phyloP scores from a whole-genome alignment of 1,140 invertebrate genomes.

The Phthorimaea operculella region DNA sequence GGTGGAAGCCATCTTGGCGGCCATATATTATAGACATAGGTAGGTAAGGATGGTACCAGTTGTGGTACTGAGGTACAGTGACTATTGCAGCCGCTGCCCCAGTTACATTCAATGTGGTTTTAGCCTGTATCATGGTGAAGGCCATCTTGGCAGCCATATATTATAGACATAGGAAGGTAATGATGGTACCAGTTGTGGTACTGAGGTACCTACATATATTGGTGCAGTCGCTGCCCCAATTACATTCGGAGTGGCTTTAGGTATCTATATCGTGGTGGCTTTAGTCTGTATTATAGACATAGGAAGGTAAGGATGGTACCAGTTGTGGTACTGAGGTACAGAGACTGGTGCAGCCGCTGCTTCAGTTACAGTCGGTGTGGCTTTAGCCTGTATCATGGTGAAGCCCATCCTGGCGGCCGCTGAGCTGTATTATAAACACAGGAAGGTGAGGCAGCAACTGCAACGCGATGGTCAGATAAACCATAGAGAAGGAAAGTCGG shows the following conservation, averaged over 20 bases:
- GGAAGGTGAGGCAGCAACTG: conserved; percentile 70
- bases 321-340: no score
- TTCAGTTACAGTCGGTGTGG: conserved; percentile 73
- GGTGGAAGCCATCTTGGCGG: conserved; percentile 71
- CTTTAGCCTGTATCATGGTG: conserved; percentile 74
- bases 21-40: conserved; percentile 74
- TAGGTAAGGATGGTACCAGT: no score
- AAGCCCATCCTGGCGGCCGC: conserved; percentile 71
- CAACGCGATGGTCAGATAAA: no score
- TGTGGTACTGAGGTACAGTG: no score
- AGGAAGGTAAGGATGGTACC: conserved; percentile 71
- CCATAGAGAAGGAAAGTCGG: no score
- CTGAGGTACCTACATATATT: no score
- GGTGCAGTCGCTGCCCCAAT: conserved; percentile 70
- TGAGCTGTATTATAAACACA: conserved; percentile 74
- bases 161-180: conserved; percentile 72
- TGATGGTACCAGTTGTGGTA: no score
- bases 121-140: conserved; percentile 74
- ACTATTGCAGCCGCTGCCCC: conserved; percentile 68
- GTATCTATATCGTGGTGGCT: conserved; percentile 73
- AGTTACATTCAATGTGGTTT: conserved; percentile 73
- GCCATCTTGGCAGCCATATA: conserved; percentile 74
- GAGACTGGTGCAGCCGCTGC: conserved; percentile 67
- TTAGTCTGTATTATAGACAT: conserved; percentile 74
- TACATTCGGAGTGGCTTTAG: conserved; percentile 74